phyloP scores from a whole-genome alignment of 2,797 vertebrate genomes.

The Sarcophilus harrisii region DNA sequence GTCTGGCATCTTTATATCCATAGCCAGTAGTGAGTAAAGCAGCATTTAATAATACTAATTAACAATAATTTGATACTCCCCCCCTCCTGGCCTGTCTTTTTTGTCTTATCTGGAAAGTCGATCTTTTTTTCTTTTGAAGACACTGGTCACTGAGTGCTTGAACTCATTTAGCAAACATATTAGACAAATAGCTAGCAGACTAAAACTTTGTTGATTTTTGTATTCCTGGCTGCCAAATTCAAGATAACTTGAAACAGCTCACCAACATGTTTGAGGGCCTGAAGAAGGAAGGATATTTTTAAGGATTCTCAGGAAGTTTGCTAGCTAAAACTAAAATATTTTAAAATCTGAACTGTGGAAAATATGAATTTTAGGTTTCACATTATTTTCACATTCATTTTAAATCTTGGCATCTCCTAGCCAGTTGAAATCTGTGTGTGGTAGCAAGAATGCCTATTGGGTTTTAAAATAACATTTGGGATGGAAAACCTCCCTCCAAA shows the following conservation, averaged over 20 bases:
- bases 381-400: slow-evolving; percentile 1
- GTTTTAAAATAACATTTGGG: neutral
- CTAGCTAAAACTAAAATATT: slow-evolving; percentile 14
- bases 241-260: slow-evolving; percentile 59
- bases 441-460: slow-evolving; percentile 16
- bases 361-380: neutral
- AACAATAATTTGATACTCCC: neutral
- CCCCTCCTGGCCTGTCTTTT: neutral
- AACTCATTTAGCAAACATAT: neutral
- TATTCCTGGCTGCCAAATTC: neutral
- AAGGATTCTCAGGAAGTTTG: slow-evolving; percentile 10
- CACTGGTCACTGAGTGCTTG: neutral
- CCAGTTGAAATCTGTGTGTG: neutral
- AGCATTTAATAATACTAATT: neutral
- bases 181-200: neutral
- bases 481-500: neutral
- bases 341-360: slow-evolving; percentile 10
- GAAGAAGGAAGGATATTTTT: slow-evolving; percentile 1
- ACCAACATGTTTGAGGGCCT: slow-evolving; percentile 7
- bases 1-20: neutral
- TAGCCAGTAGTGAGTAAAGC: neutral
- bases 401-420: slow-evolving; percentile 16
- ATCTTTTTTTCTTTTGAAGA: neutral
- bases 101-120: neutral
- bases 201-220: fast-evolving